Evolutionary conservation across 2,113 vertebrate genomes (phyloP), one percentile per base, ranked within the genome.

Genomic region (Myiozetetes cayanensis): DNA sequence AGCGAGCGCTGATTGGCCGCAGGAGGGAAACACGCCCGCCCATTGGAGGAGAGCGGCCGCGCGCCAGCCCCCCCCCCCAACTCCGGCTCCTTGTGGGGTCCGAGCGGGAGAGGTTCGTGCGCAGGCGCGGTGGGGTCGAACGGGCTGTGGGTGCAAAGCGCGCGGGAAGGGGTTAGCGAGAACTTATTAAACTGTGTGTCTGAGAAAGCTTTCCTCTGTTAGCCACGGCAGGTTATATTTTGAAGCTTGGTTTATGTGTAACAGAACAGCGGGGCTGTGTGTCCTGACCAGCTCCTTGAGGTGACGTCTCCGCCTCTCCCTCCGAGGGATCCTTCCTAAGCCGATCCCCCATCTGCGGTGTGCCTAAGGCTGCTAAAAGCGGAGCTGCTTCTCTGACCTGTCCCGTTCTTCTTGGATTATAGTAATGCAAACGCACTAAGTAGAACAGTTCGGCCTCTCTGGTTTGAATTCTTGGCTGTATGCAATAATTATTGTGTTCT

Each of bases 91-190:
- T 2, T 4, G 63, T 5, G 27, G 31, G 33, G 27, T 9, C 17
- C 15, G n/a, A 28, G 74, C 14, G 16, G 41, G 20, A 2, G 49
- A 7, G 2, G 49, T 9, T 22, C 2, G 4, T 13, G 86, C 68
- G 77, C 86, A 74, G 8, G 77, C 86, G 52, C 68, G 8, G 3
- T 23, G 31, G 15, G 2, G 5, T 1, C 0, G 22, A n/a, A 7
- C 3, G 4, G 21, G 33, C 4, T 5, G 3, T 7, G 49, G 24
- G 25, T 15, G 14, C 2, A 5, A 6, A 0, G 19, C 2, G 0
- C 2, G 2, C 33, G 14, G 14, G 0, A 1, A 0, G 1, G 6
- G 4, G 3, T 7, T 2, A 1, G 19, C 1, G 4, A 0, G 1
- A 9, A 0, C 1, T 20, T 2, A 0, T 22, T 12, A 4, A 82